Evolutionary conservation across 2,888 invertebrate species (phyloP), one percentile per base, ranked within the genome.

Genomic region (Rugalucina vietnamica): DNA sequence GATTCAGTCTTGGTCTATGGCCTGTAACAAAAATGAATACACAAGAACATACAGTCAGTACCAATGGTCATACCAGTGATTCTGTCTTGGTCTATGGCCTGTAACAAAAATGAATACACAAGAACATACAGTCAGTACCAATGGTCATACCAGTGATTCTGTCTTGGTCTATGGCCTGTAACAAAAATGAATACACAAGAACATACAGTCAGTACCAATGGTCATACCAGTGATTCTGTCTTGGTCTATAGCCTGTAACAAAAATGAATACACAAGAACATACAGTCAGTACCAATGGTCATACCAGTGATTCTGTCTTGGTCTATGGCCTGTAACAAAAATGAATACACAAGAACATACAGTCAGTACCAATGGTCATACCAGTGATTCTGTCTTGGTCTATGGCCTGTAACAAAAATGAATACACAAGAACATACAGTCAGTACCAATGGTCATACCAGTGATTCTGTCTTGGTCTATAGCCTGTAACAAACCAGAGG

Each of bases 111-210:
- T n/a, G n/a, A n/a, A n/a, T 98, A 86, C 97, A 97, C 90, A 98
- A 96, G 95, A 98, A 98, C 97, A 98, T 98, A 92, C 98, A 97
- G 94, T 98, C 98, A 39, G 98, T 98, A 87, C 98, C 98, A 73
- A 98, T 96, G 82, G 92, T 88, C 81, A 98, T 96, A 91, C 97
- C 97, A 93, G 97, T 97, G 93, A 98, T 97, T 12, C 96, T 79
- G 39, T 87, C 86, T 29, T 82, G 84, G 37, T 87, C 86, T n/a
- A n/a, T n/a, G n/a, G n/a, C n/a, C n/a, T n/a, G n/a, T n/a, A n/a
- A n/a, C n/a, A n/a, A n/a, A n/a, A n/a, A n/a, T n/a, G n/a, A n/a
- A n/a, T 98, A 86, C 97, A 97, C 90, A 98, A 96, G 95, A 98
- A 98, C 97, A 98, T 98, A 92, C 98, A 97, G 94, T 98, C 98